phyloP scores from a whole-genome alignment of 2,888 invertebrate genomes.

The Polymixis flavicincta region DNA sequence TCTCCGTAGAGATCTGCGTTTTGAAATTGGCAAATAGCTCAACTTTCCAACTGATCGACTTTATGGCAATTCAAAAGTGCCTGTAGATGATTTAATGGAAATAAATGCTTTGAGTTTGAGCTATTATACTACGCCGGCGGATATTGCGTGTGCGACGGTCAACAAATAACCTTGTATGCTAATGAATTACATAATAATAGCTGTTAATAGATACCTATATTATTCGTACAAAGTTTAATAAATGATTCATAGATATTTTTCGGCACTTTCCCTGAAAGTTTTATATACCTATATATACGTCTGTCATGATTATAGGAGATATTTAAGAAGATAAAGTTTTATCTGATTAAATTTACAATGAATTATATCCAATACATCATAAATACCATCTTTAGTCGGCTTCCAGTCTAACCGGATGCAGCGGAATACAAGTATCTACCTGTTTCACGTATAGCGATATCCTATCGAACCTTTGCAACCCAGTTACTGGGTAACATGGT shows the following conservation, averaged over 20 bases:
- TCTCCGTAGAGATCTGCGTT: too few relatives aligned
- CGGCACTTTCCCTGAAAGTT: neutral
- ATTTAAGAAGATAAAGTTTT: neutral
- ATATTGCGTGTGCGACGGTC: constrained; percentile 11
- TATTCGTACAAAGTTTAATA: neutral
- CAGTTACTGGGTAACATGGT: too few relatives aligned
- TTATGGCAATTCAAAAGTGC: too few relatives aligned
- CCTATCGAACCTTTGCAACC: neutral
- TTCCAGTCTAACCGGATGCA: neutral
- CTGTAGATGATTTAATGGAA: too few relatives aligned
- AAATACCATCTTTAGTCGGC: neutral
- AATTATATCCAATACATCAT: neutral
- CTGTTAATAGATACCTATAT: neutral
- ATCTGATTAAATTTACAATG: neutral
- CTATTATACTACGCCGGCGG: neutral
- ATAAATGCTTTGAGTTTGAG: too few relatives aligned
- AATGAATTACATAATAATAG: constrained; percentile 12
- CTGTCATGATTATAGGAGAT: too few relatives aligned
- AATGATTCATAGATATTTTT: too few relatives aligned
- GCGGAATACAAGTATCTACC: neutral
- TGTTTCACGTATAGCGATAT: neutral
- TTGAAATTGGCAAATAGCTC: too few relatives aligned
- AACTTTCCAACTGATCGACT: too few relatives aligned
- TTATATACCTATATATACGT: neutral
- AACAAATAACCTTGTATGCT: neutral